Evolutionary conservation across 2,888 invertebrate species (phyloP), one percentile per base, ranked within the genome.

Genomic region (Aspidiotus rigidus): DNA sequence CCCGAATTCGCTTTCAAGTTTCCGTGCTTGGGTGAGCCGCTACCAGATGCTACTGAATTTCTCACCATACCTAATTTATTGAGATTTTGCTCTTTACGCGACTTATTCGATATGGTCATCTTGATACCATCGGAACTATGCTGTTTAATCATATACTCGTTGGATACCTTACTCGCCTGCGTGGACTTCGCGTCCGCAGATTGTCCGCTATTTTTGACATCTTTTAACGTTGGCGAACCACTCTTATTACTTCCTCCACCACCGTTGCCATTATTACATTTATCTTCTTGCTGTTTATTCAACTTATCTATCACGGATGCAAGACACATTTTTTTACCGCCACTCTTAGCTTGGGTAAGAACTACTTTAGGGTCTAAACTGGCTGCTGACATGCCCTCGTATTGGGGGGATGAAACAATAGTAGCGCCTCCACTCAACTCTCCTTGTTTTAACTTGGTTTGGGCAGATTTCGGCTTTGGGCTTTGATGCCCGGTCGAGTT

Each of bases 271-370:
- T 66, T 57, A 39, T 57, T 44, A 56, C 41, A 41, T 16, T 57
- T 17, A 13, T 66, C 59, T 49, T 66, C 57, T 39, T 59, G 59
- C 16, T 59, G 16, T 28, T 17, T 10, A 39, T 59, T 89, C 39
- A 93, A 78, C 77, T 93, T 93, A 76, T 93, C 91, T 74, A 93
- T 90, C 11, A 93, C 89, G 13, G 91, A 89, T 72, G 86, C 87
- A n/a, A 91, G 80, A 15, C 28, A 17, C 0, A 86, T 87, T 64
- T 87, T 85, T 76, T 89, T 88, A 28, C 28, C 28, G 60, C 87
- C 80, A 74, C 87, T 87, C 60, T 75, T 73, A 55, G 72, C 70
- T 69, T 72, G 72, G 13, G 57, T 10, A 8, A 11, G 28, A 56
- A 62, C 55, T 13, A 17, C 10, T 44, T 57, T 62, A 1, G 62